Percentiles rank a stretch among this genome's conserved stretches.
phyloP scores from a whole-genome alignment of 2,888 invertebrate species.

The Omphaloscelis lunosa region DNA sequence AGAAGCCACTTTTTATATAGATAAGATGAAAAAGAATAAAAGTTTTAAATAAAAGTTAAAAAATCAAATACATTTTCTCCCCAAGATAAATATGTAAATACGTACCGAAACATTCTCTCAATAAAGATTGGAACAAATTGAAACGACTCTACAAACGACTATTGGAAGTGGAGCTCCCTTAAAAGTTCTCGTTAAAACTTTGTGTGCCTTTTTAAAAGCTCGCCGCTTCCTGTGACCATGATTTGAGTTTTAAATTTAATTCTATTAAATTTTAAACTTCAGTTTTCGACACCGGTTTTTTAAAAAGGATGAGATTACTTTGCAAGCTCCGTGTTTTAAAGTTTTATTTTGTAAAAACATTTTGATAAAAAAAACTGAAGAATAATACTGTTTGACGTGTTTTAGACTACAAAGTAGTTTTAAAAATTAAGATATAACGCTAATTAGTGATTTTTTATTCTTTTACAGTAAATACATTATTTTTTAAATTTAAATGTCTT shows the following conservation, averaged over 20 bases:
- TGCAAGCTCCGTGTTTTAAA: neutral
- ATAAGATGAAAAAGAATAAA: slow-evolving; percentile 11
- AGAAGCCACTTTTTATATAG: neutral
- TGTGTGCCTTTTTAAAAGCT: slow-evolving; percentile 42
- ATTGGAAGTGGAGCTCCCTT: slow-evolving; percentile 49
- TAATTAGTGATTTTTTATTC: too few relatives aligned
- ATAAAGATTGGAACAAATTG: slow-evolving; percentile 61
- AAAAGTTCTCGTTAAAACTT: slow-evolving; percentile 62
- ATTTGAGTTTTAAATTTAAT: slow-evolving; percentile 28
- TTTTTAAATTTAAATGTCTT: too few relatives aligned
- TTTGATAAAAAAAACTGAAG: neutral
- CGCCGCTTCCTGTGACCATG: slow-evolving; percentile 33
- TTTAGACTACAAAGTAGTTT: too few relatives aligned
- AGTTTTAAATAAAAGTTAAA: slow-evolving; percentile 18
- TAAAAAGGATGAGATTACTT: neutral
- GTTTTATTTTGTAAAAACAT: neutral
- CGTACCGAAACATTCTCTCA: slow-evolving; percentile 30
- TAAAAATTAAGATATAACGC: too few relatives aligned
- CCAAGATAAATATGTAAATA: slow-evolving; percentile 59
- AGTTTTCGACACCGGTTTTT: neutral
- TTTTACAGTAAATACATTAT: too few relatives aligned
- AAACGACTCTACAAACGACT: slow-evolving; percentile 52
- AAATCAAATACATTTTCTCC: slow-evolving; percentile 29
- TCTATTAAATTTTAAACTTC: slow-evolving; percentile 9
- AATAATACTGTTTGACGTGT: neutral